A percentile compares a stretch with the other conserved stretches of the same genome.
phyloP scores from a whole-genome alignment of 2,113 vertebrate genomes.

The Laticauda colubrina region DNA sequence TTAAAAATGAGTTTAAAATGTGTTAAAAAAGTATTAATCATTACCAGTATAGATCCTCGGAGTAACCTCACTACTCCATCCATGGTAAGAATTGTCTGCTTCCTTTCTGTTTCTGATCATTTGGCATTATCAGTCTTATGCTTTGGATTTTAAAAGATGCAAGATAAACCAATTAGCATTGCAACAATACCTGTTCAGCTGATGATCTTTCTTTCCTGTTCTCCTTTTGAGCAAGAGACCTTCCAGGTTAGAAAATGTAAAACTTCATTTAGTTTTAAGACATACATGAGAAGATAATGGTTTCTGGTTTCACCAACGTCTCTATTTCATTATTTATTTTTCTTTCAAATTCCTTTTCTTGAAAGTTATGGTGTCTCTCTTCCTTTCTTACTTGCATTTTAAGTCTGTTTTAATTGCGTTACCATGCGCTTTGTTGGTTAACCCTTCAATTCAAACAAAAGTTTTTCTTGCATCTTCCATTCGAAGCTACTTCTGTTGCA shows the following conservation, averaged over 20 bases:
- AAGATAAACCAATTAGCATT: slow-evolving; percentile 11
- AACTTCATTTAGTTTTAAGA: slow-evolving; percentile 26
- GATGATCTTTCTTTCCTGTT: slow-evolving; percentile 27
- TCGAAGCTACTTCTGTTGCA: not conserved
- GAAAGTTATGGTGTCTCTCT: slow-evolving; percentile 21
- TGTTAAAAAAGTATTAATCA: not conserved
- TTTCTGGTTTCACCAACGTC: slow-evolving; percentile 38
- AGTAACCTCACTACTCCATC: not conserved
- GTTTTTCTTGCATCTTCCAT: slow-evolving; percentile 33
- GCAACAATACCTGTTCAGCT: slow-evolving; percentile 4
- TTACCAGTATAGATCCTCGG: not conserved
- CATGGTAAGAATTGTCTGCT: not conserved
- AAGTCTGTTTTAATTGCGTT: slow-evolving; percentile 23
- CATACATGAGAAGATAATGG: slow-evolving; percentile 10
- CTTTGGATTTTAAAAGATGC: slow-evolving; percentile 25
- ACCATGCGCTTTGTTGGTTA: slow-evolving; percentile 26
- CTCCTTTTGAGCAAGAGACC: slow-evolving; percentile 19
- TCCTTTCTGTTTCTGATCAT: not conserved
- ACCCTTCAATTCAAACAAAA: slow-evolving; percentile 18
- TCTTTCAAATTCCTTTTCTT: slow-evolving; percentile 30
- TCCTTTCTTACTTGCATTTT: not conserved
- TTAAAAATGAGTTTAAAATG: not conserved
- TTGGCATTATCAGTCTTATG: not conserved
- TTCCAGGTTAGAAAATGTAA: not conserved
- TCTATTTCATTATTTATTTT: slow-evolving; percentile 41